Percentiles rank a stretch among this genome's conserved stretches.
These are phyloP conservation scores for Corythoichthys haematopterus DNA, from an alignment of 2,113 vertebrate genomes.

Conservation along the genomic window DNA sequence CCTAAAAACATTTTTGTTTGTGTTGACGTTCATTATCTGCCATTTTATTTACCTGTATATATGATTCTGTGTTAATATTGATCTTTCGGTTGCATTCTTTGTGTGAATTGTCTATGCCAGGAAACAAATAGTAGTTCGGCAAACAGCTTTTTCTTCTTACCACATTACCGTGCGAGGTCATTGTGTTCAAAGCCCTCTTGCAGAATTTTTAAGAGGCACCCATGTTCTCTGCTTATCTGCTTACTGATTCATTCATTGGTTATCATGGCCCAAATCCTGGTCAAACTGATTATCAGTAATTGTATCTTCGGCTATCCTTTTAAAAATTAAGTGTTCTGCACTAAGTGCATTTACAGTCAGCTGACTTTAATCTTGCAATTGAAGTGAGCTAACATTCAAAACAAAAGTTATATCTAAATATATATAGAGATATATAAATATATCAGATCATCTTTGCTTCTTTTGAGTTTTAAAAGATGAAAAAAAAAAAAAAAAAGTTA, in stretches of 20 bases:
- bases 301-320: background rate
- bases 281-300: background rate
- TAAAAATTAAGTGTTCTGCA: background rate
- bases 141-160: constrained; percentile 47
- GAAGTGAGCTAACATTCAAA: background rate
- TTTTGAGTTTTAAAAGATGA: background rate
- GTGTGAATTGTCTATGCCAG: constrained; percentile 60
- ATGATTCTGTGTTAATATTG: constrained; percentile 67
- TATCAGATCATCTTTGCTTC: background rate
- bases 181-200: constrained; percentile 21
- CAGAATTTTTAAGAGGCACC: constrained; percentile 15
- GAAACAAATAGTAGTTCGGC: constrained; percentile 69
- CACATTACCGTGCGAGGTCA: constrained; percentile 36
- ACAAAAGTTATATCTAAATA: background rate
- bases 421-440: background rate
- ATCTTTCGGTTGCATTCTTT: constrained; percentile 58
- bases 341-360: background rate
- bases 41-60: constrained; percentile 41
- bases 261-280: constrained; percentile 3
- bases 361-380: background rate
- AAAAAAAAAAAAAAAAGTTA: background rate
- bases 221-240: constrained; percentile 8
- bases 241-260: constrained; percentile 4
- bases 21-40: constrained; percentile 20
- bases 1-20: constrained; percentile 18